phyloP scores from a whole-genome alignment of 1,140 invertebrate species.

The Patella vulgata region DNA sequence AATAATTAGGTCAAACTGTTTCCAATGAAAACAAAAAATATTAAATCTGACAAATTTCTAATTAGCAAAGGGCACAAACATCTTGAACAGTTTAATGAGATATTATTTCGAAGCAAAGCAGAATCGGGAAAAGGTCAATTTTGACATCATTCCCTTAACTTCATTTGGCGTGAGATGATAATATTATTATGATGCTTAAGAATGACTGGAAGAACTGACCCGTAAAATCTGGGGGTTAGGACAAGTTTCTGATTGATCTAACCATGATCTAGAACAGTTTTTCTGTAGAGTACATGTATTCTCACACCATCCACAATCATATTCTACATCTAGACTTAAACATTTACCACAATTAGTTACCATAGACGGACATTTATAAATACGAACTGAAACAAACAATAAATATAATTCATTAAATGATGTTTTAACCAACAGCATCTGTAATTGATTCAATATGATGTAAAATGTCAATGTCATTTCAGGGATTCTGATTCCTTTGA shows the following conservation, averaged over 20 bases:
- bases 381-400: slow-evolving; percentile 44
- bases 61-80: no score
- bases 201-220: slow-evolving; percentile 33
- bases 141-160: no score
- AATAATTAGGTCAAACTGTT: not conserved
- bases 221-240: slow-evolving; percentile 57
- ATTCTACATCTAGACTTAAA: slow-evolving; percentile 56
- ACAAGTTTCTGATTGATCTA: slow-evolving; percentile 48
- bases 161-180: not conserved
- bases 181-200: not conserved
- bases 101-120: no score
- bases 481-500: no score
- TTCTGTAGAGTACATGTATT: slow-evolving; percentile 44
- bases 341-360: slow-evolving; percentile 64
- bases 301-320: slow-evolving; percentile 64
- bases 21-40: no score
- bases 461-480: no score
- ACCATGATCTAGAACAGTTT: slow-evolving; percentile 47
- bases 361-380: slow-evolving; percentile 62
- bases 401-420: not conserved
- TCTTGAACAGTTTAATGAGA: no score
- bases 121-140: no score
- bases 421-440: no score
- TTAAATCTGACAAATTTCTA: no score
- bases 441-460: no score